phyloP scores from a whole-genome alignment of 2,113 vertebrate genomes.

The Elephantulus edwardii region DNA sequence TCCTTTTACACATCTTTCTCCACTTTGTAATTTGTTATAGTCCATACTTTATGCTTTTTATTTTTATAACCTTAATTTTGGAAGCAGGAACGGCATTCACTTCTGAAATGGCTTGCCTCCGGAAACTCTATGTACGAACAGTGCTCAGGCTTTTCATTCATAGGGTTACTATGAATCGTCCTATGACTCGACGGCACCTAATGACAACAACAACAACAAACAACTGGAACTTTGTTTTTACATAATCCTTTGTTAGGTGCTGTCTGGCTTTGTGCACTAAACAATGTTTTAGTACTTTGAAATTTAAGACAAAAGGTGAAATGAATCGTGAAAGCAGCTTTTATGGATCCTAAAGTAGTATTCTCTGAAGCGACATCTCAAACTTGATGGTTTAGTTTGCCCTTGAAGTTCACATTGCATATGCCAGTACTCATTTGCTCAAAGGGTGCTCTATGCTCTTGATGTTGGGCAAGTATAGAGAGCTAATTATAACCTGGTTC shows the following conservation, averaged over 20 bases:
- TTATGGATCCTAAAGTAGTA: conserved; percentile 38
- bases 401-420: background rate
- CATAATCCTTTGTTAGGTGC: conserved; percentile 20
- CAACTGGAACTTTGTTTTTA: conserved; percentile 35
- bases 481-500: conserved; percentile 22
- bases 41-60: background rate
- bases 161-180: too few relatives aligned
- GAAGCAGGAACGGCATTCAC: too few relatives aligned
- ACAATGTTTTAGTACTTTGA: conserved; percentile 34
- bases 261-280: background rate
- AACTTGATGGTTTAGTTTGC: conserved; percentile 37
- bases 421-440: background rate
- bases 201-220: too few relatives aligned
- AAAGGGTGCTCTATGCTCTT: background rate
- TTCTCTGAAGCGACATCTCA: conserved; percentile 22
- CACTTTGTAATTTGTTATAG: background rate
- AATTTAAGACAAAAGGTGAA: too few relatives aligned
- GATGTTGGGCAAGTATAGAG: background rate
- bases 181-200: too few relatives aligned
- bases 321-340: conserved; percentile 35
- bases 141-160: too few relatives aligned
- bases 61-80: background rate
- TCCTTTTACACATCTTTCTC: background rate
- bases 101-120: too few relatives aligned
- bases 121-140: too few relatives aligned